phyloP scores from a whole-genome alignment of 2,113 vertebrate species.

The Perca flavescens region DNA sequence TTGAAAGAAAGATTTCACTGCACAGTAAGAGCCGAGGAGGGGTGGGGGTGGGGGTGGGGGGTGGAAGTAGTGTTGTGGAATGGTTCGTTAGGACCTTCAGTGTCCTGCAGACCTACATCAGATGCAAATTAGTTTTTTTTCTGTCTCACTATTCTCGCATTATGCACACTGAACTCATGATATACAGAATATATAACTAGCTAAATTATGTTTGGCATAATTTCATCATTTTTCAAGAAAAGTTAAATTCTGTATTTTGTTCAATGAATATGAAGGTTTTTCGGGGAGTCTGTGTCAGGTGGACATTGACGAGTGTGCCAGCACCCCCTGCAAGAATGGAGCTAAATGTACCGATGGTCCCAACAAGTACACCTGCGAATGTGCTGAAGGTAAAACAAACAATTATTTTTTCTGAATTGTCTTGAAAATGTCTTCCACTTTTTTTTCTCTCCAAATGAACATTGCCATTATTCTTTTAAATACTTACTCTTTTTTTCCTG shows the following conservation, averaged over 20 bases:
- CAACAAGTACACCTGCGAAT: constrained; percentile 94
- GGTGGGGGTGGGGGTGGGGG: constrained; percentile 3
- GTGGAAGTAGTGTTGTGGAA: constrained; percentile 17
- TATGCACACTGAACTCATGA: constrained; percentile 55
- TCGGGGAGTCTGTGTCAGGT: constrained; percentile 93
- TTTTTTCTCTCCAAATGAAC: background rate
- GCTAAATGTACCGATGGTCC: constrained; percentile 95
- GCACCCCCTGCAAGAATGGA: constrained; percentile 94
- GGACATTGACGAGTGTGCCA: constrained; percentile 95
- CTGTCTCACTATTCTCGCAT: constrained; percentile 53
- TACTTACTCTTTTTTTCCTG: background rate
- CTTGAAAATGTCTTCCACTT: background rate
- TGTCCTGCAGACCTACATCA: constrained; percentile 70
- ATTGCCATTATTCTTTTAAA: background rate
- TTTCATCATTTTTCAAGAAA: background rate
- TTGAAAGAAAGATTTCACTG: constrained; percentile 83
- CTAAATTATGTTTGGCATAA: no score
- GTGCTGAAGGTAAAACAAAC: constrained; percentile 88
- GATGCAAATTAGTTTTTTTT: constrained; percentile 73
- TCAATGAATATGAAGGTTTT: constrained; percentile 86
- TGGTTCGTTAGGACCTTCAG: constrained; percentile 66
- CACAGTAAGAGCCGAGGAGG: constrained; percentile 61
- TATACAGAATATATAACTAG: background rate
- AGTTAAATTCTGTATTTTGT: constrained; percentile 8
- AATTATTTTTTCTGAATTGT: background rate